Evolutionary conservation across 2,888 invertebrate species (phyloP), one percentile per base, ranked within the genome.

Genomic region (Linnaemya vulpina): DNA sequence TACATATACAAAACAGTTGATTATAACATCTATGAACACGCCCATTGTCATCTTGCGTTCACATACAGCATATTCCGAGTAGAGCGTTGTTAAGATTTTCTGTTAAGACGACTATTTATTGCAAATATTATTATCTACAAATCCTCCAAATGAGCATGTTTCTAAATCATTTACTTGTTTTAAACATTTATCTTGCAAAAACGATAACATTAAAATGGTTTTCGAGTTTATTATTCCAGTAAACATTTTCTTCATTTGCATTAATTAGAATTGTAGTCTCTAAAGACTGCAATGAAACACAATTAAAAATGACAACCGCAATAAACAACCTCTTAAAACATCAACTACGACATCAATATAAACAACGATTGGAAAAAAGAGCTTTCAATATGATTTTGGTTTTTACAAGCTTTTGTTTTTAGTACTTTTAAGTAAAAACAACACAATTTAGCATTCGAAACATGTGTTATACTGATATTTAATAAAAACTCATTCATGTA

Each of bases 191-290:
- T 43, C 43, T 63, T 53, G 43, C 43, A 43, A 65, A 11, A 20
- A 51, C 49, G 20, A 40, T 22, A 2, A 11, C 38, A 40, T 43
- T 75, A 63, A 51, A 51, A 40, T 40, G 13, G 38, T 40, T 20
- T 49, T 8, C 11, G n/a, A 51, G 30, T 79, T 63, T 25, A 11
- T 38, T 40, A 40, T 40, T n/a, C 38, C 30, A 49, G 51, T 25
- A 51, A n/a, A 62, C 15, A 30, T 67, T 60, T 38, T 20, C 40
- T 40, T 4, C 62, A n/a, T 25, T 70, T 30, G 62, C 58, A 70
- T 70, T 75, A 75, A 81, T 70, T 75, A 68, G 53, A 77, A 40
- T 30, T 62, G 17, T 30, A 70, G 46, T 81, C 81, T 75, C 81
- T 53, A 55, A 81, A 75, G 62, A 62, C 53, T 75, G 53, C 74